Conservation (phyloP, 2,888 invertebrate genomes). For the Aphodius sticticus region DNA sequence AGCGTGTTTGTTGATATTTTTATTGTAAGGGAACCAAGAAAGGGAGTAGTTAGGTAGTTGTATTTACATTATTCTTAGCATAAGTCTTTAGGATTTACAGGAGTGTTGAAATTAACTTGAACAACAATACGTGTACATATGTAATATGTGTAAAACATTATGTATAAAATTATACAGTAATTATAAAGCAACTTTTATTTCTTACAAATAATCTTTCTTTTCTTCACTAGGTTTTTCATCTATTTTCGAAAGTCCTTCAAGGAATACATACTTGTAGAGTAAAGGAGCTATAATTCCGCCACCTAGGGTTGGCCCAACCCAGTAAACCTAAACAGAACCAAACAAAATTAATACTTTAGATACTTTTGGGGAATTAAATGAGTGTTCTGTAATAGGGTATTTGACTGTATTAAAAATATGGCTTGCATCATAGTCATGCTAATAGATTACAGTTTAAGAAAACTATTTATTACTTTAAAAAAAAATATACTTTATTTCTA, state of each 20-base stretch:
- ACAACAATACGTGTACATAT: background rate
- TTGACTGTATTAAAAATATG: too few species aligned
- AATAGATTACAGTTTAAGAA: too few species aligned
- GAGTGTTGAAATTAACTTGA: background rate
- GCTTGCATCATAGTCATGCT: too few species aligned
- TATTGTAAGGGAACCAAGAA: too few species aligned
- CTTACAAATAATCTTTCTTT: background rate
- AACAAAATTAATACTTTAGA: slow-evolving; percentile 16
- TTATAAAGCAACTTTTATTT: background rate
- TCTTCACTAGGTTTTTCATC: background rate
- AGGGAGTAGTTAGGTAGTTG: too few species aligned
- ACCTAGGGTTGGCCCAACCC: slow-evolving; percentile 56
- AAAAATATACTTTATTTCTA: too few species aligned
- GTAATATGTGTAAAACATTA: background rate
- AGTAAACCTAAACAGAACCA: slow-evolving; percentile 54
- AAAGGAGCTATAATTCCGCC: slow-evolving; percentile 53
- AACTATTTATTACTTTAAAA: too few species aligned
- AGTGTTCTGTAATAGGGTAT: too few species aligned
- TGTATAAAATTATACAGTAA: background rate
- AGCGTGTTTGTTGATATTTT: too few species aligned
- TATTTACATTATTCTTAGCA: too few species aligned
- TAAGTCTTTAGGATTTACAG: too few species aligned
- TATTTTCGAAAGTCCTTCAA: slow-evolving; percentile 32
- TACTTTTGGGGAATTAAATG: background rate
- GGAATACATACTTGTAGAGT: slow-evolving; percentile 48